These are phyloP conservation scores for Oreochromis mossambicus DNA, from an alignment of 2,797 vertebrate species.

Conservation along the genomic window DNA sequence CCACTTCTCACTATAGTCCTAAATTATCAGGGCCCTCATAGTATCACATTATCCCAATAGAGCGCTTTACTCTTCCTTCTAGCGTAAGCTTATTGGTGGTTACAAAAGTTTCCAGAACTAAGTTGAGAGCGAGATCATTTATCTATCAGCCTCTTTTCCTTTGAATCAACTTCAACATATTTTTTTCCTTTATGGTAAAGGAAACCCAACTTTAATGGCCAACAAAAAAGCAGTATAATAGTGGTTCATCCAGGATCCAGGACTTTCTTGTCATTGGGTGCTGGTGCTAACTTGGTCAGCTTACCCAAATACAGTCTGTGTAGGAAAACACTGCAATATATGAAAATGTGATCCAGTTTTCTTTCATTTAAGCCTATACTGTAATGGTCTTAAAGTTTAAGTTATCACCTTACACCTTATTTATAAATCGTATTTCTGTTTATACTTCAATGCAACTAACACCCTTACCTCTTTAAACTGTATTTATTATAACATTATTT, in stretches of 20 bases:
- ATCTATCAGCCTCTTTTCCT: not conserved
- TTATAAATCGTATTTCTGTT: too few species aligned
- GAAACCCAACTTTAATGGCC: not conserved
- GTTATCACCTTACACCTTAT: not conserved
- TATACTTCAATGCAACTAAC: too few species aligned
- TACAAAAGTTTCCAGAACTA: not conserved
- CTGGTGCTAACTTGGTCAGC: not conserved
- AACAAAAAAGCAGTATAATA: not conserved
- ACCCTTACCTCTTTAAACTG: too few species aligned
- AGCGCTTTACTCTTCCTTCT: too few species aligned
- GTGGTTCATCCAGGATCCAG: not conserved
- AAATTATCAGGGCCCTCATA: not conserved
- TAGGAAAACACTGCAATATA: not conserved
- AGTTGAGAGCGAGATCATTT: not conserved
- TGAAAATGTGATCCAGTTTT: not conserved
- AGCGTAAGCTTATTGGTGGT: too few species aligned
- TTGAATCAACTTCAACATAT: not conserved
- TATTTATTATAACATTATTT: too few species aligned
- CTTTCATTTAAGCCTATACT: not conserved
- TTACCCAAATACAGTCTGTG: not conserved
- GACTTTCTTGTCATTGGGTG: not conserved
- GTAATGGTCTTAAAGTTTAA: not conserved
- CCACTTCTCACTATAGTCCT: not conserved
- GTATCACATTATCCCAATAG: not conserved
- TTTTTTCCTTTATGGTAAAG: not conserved